phyloP scores from a whole-genome alignment of 2,113 vertebrate genomes.

The cat (Felis catus) region DNA sequence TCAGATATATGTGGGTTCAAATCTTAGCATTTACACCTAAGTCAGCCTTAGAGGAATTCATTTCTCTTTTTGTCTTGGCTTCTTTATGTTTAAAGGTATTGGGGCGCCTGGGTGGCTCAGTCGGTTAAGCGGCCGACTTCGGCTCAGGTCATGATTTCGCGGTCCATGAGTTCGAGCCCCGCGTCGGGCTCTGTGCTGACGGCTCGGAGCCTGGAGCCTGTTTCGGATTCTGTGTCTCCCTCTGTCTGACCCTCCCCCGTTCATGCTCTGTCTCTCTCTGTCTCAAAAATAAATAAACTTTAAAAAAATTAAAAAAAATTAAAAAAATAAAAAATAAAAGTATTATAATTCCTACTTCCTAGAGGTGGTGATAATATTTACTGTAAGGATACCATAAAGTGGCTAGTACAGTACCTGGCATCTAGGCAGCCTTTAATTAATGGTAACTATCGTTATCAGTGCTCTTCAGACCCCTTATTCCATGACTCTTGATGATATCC shows the following conservation, averaged over 20 bases:
- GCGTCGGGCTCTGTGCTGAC: too few species aligned
- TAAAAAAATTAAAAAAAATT: not conserved
- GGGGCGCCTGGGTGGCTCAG: too few species aligned
- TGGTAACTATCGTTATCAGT: not conserved
- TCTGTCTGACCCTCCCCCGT: too few species aligned
- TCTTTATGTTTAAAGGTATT: not conserved
- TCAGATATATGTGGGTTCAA: not conserved
- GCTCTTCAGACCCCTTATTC: not conserved
- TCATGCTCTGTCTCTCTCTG: too few species aligned
- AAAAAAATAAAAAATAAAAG: not conserved
- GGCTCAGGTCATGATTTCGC: too few species aligned
- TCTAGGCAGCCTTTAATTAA: conserved; percentile 20
- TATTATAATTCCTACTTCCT: not conserved
- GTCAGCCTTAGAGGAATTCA: not conserved
- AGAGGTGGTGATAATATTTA: not conserved
- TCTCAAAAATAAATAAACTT: too few species aligned
- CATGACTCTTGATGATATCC: not conserved
- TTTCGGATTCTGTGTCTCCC: too few species aligned
- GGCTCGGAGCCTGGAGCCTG: too few species aligned
- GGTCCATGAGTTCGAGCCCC: too few species aligned
- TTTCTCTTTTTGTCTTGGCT: not conserved
- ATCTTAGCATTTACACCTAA: not conserved
- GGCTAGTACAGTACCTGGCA: not conserved
- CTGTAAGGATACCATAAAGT: not conserved
- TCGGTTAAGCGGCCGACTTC: too few species aligned